Percentiles rank a stretch among this genome's conserved stretches.
Evolutionary conservation across 2,113 vertebrate species (phyloP).

Genomic region (Conger conger): DNA sequence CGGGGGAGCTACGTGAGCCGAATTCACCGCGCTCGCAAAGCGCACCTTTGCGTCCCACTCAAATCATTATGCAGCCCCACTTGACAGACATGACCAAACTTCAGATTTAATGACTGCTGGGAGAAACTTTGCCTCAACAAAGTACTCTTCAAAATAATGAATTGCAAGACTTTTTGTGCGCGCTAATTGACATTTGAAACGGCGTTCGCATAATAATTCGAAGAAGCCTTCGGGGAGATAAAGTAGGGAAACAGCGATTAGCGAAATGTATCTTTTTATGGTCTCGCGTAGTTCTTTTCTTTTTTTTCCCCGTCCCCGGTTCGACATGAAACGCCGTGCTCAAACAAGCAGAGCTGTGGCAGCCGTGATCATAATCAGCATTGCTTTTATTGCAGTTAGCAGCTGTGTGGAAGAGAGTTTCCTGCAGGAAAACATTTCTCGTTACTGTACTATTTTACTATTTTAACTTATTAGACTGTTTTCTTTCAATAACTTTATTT

Average conservation of each 20-base stretch:
- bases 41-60: not conserved
- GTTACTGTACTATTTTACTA: not conserved
- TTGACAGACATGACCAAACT: conserved; percentile 47
- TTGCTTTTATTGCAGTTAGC: not conserved
- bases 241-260: conserved; percentile 63
- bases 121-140: conserved; percentile 60
- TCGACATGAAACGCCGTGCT: conserved; percentile 16
- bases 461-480: not conserved
- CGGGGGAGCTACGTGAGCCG: conserved; percentile 8
- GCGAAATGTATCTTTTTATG: conserved; percentile 70
- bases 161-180: conserved; percentile 63
- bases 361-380: conserved; percentile 5
- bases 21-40: conserved; percentile 15
- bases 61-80: not conserved
- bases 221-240: conserved; percentile 66
- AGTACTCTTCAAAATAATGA: conserved; percentile 64
- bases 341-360: conserved; percentile 6
- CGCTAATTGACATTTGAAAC: conserved; percentile 73
- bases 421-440: conserved; percentile 5
- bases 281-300: conserved; percentile 59
- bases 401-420: not conserved
- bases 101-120: conserved; percentile 59
- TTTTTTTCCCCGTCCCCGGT: conserved; percentile 24
- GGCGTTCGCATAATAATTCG: conserved; percentile 74
- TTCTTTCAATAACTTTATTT: not conserved